phyloP scores from a whole-genome alignment of 2,113 vertebrate genomes.

The Solea solea region DNA sequence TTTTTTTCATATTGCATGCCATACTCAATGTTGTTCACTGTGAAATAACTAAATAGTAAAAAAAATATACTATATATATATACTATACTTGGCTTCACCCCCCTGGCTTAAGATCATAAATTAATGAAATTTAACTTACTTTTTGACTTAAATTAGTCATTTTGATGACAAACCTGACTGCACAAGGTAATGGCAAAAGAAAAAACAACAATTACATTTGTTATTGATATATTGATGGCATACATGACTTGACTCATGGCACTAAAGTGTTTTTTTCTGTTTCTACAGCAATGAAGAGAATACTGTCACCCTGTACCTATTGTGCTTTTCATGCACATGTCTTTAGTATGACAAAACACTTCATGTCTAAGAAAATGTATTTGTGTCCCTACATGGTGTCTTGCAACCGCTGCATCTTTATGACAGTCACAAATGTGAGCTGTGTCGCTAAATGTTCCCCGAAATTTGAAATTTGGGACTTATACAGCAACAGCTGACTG shows the following conservation, averaged over 20 bases:
- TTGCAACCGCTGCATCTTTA: neutral
- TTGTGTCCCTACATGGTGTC: neutral
- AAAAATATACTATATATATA: too few species aligned
- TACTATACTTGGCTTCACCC: too few species aligned
- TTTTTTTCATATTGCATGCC: neutral
- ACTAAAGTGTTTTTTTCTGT: too few species aligned
- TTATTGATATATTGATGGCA: too few species aligned
- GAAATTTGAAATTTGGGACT: constrained; percentile 6
- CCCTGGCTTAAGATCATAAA: neutral
- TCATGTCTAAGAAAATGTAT: neutral
- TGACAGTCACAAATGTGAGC: neutral
- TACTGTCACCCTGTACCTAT: neutral
- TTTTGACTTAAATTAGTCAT: too few species aligned
- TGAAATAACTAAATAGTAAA: neutral
- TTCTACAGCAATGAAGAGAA: too few species aligned
- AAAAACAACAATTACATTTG: too few species aligned
- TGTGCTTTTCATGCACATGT: neutral
- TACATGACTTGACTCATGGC: too few species aligned
- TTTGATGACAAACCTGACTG: too few species aligned
- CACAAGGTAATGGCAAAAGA: too few species aligned
- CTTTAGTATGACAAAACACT: neutral
- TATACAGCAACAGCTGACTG: neutral
- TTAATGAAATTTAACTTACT: neutral
- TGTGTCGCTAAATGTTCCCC: constrained; percentile 6
- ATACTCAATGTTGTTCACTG: neutral